A percentile compares a stretch with the other conserved stretches of the same genome.
Conservation (phyloP, 2,797 vertebrate genomes). For the Pseudochirops corinnae region DNA sequence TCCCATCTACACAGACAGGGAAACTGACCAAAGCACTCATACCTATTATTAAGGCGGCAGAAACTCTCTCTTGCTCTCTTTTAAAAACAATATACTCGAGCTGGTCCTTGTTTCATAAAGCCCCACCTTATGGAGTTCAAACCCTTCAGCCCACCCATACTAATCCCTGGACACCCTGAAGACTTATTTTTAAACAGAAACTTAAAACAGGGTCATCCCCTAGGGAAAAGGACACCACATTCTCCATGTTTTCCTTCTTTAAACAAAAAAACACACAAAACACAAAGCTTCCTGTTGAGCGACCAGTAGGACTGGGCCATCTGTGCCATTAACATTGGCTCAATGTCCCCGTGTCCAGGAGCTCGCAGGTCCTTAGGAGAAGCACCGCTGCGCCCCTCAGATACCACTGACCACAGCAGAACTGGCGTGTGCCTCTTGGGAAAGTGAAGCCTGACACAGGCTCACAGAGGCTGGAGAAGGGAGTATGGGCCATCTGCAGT, state of each 20-base stretch:
- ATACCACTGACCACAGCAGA: conserved; percentile 78
- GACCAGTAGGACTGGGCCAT: conserved; percentile 75
- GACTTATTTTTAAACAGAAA: conserved; percentile 75
- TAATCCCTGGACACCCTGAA: conserved; percentile 72
- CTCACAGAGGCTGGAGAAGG: conserved; percentile 74
- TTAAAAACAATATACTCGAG: conserved; percentile 63
- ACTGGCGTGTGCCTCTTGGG: conserved; percentile 75
- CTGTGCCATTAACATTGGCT: conserved; percentile 76
- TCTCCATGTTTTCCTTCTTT: conserved; percentile 72
- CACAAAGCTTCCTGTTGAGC: conserved; percentile 65
- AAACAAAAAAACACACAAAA: conserved; percentile 48
- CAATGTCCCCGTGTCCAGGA: conserved; percentile 78
- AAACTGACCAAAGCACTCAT: conserved; percentile 83
- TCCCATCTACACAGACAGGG: conserved; percentile 83
- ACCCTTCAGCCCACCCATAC: conserved; percentile 69
- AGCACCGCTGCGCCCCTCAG: conserved; percentile 77
- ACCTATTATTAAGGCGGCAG: conserved; percentile 77
- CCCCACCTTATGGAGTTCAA: conserved; percentile 70
- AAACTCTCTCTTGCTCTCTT: conserved; percentile 61
- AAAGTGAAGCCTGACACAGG: conserved; percentile 75
- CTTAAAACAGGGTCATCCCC: conserved; percentile 74
- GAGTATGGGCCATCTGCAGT: conserved; percentile 65
- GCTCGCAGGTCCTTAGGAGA: conserved; percentile 79
- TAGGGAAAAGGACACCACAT: conserved; percentile 82
- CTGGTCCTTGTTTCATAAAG: conserved; percentile 70